Percentiles rank a stretch among this genome's conserved stretches.
Evolutionary conservation across 2,113 vertebrate genomes (phyloP).

Genomic region (Cebidichthys violaceus): DNA sequence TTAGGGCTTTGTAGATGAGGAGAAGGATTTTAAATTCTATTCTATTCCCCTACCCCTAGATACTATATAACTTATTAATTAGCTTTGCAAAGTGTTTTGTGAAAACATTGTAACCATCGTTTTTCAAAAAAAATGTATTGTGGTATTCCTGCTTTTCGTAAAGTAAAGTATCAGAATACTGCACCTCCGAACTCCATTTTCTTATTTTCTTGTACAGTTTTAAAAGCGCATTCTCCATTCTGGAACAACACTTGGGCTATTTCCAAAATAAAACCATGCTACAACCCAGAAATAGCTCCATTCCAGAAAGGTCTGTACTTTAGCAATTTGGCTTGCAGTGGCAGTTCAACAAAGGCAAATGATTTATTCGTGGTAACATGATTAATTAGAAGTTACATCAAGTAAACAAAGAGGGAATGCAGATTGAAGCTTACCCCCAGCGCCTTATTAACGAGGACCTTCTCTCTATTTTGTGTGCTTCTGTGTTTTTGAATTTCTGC

Average conservation of each 20-base stretch:
- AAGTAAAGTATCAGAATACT: not conserved
- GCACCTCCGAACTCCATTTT: not conserved
- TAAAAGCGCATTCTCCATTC: not conserved
- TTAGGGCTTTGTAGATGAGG: too few species aligned
- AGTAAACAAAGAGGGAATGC: constrained; percentile 27
- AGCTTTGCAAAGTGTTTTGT: not conserved
- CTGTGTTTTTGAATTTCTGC: not conserved
- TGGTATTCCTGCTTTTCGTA: not conserved
- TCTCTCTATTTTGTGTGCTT: not conserved
- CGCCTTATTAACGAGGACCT: not conserved
- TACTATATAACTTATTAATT: not conserved
- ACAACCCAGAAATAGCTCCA: not conserved
- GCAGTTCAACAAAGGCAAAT: constrained; percentile 3
- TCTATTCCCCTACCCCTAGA: too few species aligned
- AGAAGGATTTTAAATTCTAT: too few species aligned
- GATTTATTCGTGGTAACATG: constrained; percentile 28
- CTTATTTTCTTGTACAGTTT: not conserved
- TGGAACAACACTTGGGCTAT: not conserved
- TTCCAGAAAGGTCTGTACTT: not conserved
- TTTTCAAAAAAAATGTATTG: not conserved
- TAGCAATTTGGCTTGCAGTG: not conserved
- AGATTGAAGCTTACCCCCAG: not conserved
- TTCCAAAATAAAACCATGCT: not conserved
- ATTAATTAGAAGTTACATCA: constrained; percentile 41
- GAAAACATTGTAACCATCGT: not conserved